Evolutionary conservation across 2,888 invertebrate genomes (phyloP).

Genomic region (Synanthedon andrenaeformis): DNA sequence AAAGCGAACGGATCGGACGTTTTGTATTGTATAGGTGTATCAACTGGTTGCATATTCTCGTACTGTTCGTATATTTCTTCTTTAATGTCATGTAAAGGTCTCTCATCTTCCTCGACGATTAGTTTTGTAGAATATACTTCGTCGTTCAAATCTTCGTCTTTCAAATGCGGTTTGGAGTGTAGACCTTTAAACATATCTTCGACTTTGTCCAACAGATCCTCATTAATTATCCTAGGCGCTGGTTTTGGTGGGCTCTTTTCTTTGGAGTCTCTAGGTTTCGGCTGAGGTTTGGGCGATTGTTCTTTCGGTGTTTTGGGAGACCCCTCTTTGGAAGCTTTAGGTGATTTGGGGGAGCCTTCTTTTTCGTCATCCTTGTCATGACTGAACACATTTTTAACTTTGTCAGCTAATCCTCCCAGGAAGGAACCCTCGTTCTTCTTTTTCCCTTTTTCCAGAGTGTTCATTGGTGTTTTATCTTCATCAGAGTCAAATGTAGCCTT

Average conservation of each 20-base stretch:
- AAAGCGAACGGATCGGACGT: slow-evolving; percentile 49
- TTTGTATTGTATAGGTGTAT: slow-evolving; percentile 39
- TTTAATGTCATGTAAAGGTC: slow-evolving; percentile 24
- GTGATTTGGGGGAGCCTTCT: slow-evolving; percentile 6
- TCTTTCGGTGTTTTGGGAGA: slow-evolving; percentile 12
- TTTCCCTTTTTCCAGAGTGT: slow-evolving; percentile 62
- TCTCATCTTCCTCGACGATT: slow-evolving; percentile 50
- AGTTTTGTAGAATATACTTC: slow-evolving; percentile 52
- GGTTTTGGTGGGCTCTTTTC: slow-evolving; percentile 55
- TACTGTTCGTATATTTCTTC: slow-evolving; percentile 53
- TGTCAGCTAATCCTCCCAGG: slow-evolving; percentile 52
- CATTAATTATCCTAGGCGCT: slow-evolving; percentile 54
- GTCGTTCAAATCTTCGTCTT: slow-evolving; percentile 40
- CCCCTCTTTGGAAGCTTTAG: neutral
- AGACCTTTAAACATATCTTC: slow-evolving; percentile 67
- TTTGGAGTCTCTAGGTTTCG: slow-evolving; percentile 34
- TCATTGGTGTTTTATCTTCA: slow-evolving; percentile 66
- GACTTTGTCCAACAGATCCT: slow-evolving; percentile 59
- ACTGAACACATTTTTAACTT: slow-evolving; percentile 52
- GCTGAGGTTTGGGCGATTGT: slow-evolving; percentile 40
- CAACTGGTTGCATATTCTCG: slow-evolving; percentile 58
- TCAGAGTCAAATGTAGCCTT: slow-evolving; percentile 70
- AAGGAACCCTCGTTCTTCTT: slow-evolving; percentile 57
- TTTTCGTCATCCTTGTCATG: slow-evolving; percentile 46
- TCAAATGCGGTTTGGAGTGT: slow-evolving; percentile 38